phyloP scores from a whole-genome alignment of 2,888 invertebrate genomes.

The Mesorhabditis belari region DNA sequence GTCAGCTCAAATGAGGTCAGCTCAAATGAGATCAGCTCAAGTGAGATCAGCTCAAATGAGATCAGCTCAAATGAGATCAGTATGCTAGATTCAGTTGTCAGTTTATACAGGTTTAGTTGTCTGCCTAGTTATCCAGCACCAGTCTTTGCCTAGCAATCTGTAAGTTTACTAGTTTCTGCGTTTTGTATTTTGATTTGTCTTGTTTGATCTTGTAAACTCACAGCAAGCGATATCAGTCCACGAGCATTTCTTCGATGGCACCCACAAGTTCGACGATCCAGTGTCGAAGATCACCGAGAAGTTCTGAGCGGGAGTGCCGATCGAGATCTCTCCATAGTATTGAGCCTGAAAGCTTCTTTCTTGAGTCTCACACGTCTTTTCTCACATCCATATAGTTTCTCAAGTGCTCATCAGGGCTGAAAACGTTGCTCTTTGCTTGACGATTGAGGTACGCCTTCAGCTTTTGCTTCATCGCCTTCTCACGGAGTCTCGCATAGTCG shows the following conservation, averaged over 20 bases:
- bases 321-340: slow-evolving; percentile 59
- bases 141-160: no score
- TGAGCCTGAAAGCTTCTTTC: slow-evolving; percentile 54
- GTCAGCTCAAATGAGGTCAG: no score
- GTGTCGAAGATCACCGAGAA: slow-evolving; percentile 88
- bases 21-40: no score
- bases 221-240: slow-evolving; percentile 86
- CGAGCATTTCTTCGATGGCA: slow-evolving; percentile 93
- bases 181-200: neutral
- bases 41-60: no score
- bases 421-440: neutral
- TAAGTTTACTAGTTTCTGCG: neutral
- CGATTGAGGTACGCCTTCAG: slow-evolving; percentile 4
- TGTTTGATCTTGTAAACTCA: slow-evolving; percentile 59
- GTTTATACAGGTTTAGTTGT: no score
- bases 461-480: slow-evolving; percentile 11
- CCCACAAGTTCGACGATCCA: slow-evolving; percentile 96
- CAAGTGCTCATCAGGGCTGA: slow-evolving; percentile 42
- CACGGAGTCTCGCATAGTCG: slow-evolving; percentile 32
- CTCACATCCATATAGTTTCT: slow-evolving; percentile 52
- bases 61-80: no score
- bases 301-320: slow-evolving; percentile 59
- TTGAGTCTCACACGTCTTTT: neutral
- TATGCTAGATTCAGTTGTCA: no score
- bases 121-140: no score